A percentile compares a stretch with the other conserved stretches of the same genome.
Evolutionary conservation across 2,797 vertebrate species (phyloP).

Genomic region (Threskiornis aethiopicus): DNA sequence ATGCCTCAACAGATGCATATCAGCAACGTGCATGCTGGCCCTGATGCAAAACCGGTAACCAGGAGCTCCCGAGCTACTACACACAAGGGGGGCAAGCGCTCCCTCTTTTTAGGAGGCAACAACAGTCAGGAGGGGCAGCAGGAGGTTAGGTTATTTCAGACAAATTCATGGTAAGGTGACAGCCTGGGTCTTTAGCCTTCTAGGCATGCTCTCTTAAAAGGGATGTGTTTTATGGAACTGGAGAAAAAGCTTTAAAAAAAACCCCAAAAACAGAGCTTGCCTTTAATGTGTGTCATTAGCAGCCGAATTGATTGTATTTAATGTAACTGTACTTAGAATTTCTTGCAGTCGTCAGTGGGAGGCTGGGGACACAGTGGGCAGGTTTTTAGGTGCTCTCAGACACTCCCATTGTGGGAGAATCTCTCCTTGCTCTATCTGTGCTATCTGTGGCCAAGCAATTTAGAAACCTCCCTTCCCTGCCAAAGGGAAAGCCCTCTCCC

Average conservation of each 20-base stretch:
- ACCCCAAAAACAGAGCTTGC: neutral
- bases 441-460: neutral
- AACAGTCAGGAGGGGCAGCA: neutral
- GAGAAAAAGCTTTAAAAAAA: neutral
- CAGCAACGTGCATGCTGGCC: neutral
- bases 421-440: neutral
- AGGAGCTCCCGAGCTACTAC: neutral
- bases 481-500: neutral
- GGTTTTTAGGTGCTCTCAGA: neutral
- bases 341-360: neutral
- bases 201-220: neutral
- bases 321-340: no score
- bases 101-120: neutral
- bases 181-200: neutral
- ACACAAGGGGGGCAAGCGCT: neutral
- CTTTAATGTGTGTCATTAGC: neutral
- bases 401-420: neutral
- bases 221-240: neutral
- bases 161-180: neutral
- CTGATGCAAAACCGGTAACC: neutral
- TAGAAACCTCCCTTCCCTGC: neutral
- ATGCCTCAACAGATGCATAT: fast-evolving
- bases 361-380: neutral
- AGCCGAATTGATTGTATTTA: neutral
- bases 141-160: neutral